Percentiles rank a stretch among this genome's conserved stretches.
Evolutionary conservation across 2,113 vertebrate species (phyloP).

Genomic region (Megaleporinus macrocephalus): DNA sequence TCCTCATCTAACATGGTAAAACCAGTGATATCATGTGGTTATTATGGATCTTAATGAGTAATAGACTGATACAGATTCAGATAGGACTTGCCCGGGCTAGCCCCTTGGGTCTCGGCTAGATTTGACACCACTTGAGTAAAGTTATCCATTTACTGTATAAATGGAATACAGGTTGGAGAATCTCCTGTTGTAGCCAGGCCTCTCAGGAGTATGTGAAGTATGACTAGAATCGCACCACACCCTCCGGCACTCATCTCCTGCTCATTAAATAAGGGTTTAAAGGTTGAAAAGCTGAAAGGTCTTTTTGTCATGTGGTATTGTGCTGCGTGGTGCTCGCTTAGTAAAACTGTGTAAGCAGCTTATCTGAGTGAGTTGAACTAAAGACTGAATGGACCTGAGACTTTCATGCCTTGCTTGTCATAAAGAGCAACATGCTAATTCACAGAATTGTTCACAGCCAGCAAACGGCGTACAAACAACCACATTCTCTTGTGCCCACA

Average conservation of each 20-base stretch:
- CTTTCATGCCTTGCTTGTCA: background rate
- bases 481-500: background rate
- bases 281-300: constrained; percentile 21
- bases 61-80: background rate
- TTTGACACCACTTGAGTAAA: background rate
- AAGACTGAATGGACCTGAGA: background rate
- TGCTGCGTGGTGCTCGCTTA: background rate
- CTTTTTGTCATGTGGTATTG: constrained; percentile 14
- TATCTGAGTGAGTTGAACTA: background rate
- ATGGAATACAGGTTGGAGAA: background rate
- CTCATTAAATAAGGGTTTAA: constrained; percentile 18
- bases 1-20: constrained; percentile 15
- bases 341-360: background rate
- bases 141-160: background rate
- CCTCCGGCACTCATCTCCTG: constrained; percentile 4
- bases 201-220: constrained; percentile 11
- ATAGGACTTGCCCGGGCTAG: background rate
- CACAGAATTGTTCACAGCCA: background rate
- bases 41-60: constrained; percentile 15
- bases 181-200: background rate
- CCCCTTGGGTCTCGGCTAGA: constrained; percentile 16
- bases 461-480: background rate
- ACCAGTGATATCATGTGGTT: constrained; percentile 44
- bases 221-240: constrained; percentile 3
- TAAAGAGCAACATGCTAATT: background rate